Evolutionary conservation across 2,888 invertebrate genomes (phyloP), one percentile per base, ranked within the genome.

Genomic region (Heliconius charithonia): DNA sequence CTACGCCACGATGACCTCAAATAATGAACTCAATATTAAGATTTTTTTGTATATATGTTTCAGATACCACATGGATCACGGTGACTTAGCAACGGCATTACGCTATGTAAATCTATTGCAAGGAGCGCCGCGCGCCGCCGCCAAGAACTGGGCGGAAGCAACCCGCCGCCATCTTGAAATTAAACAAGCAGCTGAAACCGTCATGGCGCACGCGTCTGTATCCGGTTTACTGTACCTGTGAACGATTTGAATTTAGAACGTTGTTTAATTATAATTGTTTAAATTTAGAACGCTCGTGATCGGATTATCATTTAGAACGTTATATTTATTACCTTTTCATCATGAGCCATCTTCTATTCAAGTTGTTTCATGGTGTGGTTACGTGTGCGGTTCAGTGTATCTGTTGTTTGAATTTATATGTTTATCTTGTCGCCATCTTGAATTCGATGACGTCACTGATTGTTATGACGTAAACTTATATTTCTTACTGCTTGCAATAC

Each of bases 131-230:
- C 96, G 98, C 13, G 96, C 96, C 75, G 97, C 98, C 16, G 98
- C 99, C 1, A 90, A 90, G 74, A 97, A 97, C 83, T 99, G 99
- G 99, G 96, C 98, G 87, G 95, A 96, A 80, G 99, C 99, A 85
- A 96, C 98, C 0, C 96, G 97, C 80, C 94, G 97, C 72, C 96
- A 98, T 84, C 95, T 99, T 81, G 99, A 99, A 93, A 97, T 98
- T 10, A 96, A 97, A 87, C 98, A 98, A 92, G 98, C 98, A 63
- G 98, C 99, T 41, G 97, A 98, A 87, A 97, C 98, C 1, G 95
- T 99, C 77, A 97, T 99, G 96, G 98, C 99, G 1, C 98, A 98
- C 92, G 98, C 99, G 9, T 97, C 98, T 32, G 97, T 98, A 4
- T 96, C 97, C 84, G 97, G 97, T 67, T 93, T 97, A 19, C 85